Percentiles rank a stretch among this genome's conserved stretches.
These are phyloP conservation scores for Xenus cinereus DNA, from an alignment of 2,113 vertebrate genomes.

Conservation along the genomic window DNA sequence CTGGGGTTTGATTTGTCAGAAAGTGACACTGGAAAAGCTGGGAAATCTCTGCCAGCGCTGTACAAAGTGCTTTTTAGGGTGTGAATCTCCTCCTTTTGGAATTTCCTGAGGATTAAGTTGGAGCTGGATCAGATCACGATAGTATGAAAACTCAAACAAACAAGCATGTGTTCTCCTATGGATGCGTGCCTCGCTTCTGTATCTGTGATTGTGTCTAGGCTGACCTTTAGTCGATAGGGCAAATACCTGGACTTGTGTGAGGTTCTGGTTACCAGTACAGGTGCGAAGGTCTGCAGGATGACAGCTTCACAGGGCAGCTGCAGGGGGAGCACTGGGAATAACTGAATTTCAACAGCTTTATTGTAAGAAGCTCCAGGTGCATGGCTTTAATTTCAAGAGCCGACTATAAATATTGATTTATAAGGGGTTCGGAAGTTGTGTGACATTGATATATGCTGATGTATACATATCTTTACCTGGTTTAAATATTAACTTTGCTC, in stretches of 20 bases:
- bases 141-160: background rate
- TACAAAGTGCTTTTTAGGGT: background rate
- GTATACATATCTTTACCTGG: background rate
- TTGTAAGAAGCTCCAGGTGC: background rate
- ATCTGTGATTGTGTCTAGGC: background rate
- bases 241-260: constrained; percentile 28
- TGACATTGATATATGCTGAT: background rate
- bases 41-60: background rate
- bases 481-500: background rate
- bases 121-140: background rate
- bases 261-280: constrained; percentile 18
- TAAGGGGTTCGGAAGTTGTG: background rate
- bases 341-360: background rate
- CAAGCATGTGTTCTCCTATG: background rate
- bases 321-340: background rate
- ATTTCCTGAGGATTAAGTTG: background rate
- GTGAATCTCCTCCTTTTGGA: background rate
- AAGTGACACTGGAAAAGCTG: background rate
- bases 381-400: background rate
- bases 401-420: background rate
- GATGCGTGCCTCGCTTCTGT: background rate
- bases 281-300: background rate
- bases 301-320: background rate
- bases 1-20: background rate
- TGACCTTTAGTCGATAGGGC: constrained; percentile 44